Percentiles rank a stretch among this genome's conserved stretches.
Evolutionary conservation across 30 jellyfish, hydroid and myxozoan species (phyloP).

Genomic region (Aurelia aurita): DNA sequence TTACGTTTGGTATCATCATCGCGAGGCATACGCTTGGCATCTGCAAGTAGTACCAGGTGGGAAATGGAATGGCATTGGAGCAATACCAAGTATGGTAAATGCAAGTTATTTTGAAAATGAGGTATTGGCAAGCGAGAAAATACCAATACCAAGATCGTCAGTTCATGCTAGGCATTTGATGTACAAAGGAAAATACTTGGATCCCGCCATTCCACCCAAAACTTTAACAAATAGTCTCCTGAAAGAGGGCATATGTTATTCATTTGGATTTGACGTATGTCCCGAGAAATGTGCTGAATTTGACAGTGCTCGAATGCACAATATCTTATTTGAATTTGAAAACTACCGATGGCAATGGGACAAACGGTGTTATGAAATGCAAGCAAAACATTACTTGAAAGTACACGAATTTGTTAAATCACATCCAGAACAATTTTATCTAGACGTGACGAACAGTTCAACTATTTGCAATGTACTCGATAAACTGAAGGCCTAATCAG

Average conservation of each 20-base stretch:
- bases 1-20: conserved; percentile 61
- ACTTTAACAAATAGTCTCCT: not conserved
- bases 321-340: conserved; percentile 34
- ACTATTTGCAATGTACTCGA: not conserved
- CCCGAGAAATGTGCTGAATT: conserved; percentile 50
- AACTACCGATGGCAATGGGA: conserved; percentile 56
- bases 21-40: conserved; percentile 45
- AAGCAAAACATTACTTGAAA: conserved; percentile 1
- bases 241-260: conserved; percentile 5
- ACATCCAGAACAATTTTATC: not conserved
- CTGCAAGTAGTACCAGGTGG: conserved; percentile 35
- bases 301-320: not conserved
- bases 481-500: no score
- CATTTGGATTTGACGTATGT: conserved; percentile 8
- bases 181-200: conserved; percentile 1
- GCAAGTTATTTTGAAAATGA: conserved; percentile 29
- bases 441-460: not conserved
- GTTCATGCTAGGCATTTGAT: conserved; percentile 42
- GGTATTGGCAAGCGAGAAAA: conserved; percentile 8
- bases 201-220: no score
- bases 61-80: conserved; percentile 24
- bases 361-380: conserved; percentile 17
- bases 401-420: not conserved
- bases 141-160: conserved; percentile 48
- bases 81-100: conserved; percentile 28